A percentile compares a stretch with the other conserved stretches of the same genome.
These are phyloP conservation scores for Holcopasites calliopsidis DNA, from an alignment of 1,140 invertebrate genomes.

Conservation along the genomic window DNA sequence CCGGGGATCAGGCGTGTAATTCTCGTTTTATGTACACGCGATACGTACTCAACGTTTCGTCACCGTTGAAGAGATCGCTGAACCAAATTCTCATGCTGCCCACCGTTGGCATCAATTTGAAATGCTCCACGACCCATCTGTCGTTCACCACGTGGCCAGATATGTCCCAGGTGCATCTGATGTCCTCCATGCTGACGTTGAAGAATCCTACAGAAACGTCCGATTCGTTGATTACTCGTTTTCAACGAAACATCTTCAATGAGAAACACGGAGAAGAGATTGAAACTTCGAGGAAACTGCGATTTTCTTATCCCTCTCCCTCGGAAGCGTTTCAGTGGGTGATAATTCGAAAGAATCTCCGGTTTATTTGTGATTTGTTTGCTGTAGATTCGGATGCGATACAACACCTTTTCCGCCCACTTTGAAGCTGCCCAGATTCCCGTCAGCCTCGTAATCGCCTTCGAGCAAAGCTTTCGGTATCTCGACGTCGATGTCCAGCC, in stretches of 20 bases:
- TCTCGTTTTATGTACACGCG: too few species aligned
- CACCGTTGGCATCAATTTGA: constrained; percentile 83
- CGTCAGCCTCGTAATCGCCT: constrained; percentile 79
- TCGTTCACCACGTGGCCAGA: constrained; percentile 71
- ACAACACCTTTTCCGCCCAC: constrained; percentile 81
- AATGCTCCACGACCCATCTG: constrained; percentile 80
- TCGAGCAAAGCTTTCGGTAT: constrained; percentile 76
- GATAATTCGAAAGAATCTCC: too few species aligned
- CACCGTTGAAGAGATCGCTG: constrained; percentile 81
- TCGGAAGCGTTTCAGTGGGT: too few species aligned
- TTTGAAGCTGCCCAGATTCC: constrained; percentile 76
- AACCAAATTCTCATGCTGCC: constrained; percentile 80
- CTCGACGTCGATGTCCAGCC: constrained; percentile 80
- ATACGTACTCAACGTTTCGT: constrained; percentile 81
- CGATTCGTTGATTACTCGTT: too few species aligned
- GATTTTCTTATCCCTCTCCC: too few species aligned
- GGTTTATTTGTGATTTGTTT: not conserved
- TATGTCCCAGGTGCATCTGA: constrained; percentile 66
- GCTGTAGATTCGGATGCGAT: too few species aligned
- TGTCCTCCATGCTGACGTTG: constrained; percentile 71
- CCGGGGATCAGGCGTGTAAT: too few species aligned
- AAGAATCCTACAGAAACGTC: constrained; percentile 66
- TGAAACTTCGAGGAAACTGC: too few species aligned
- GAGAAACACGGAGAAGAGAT: too few species aligned
- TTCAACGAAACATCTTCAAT: too few species aligned